These are phyloP conservation scores for Prolemur simus DNA, from an alignment of 2,113 vertebrate genomes.

Conservation along the genomic window DNA sequence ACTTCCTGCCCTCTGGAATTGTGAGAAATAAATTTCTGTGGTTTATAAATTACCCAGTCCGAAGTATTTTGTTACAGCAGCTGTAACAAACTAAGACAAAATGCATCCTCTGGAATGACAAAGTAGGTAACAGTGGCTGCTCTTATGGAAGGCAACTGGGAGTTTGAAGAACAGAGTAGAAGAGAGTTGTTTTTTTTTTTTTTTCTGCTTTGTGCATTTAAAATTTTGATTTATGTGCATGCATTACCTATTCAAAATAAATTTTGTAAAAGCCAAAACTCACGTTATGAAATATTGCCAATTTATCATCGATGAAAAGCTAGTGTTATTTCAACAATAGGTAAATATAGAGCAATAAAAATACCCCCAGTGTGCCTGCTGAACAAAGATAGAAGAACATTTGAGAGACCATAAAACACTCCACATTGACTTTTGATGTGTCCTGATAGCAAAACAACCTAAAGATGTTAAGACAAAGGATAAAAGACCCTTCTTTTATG, in stretches of 20 bases:
- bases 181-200: background rate
- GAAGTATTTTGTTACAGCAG: background rate
- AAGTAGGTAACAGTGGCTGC: background rate
- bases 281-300: constrained; percentile 32
- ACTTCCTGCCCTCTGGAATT: background rate
- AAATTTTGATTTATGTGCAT: background rate
- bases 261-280: background rate
- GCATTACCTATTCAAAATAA: background rate
- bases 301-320: background rate
- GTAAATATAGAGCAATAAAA: background rate
- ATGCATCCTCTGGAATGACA: background rate
- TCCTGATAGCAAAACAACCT: constrained; percentile 2
- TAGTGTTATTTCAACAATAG: constrained; percentile 14
- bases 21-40: background rate
- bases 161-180: background rate
- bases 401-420: constrained; percentile 19
- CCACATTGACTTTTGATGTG: background rate
- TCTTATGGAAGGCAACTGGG: background rate
- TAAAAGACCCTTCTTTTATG: background rate
- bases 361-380: background rate
- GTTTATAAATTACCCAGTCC: background rate
- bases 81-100: background rate
- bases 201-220: background rate
- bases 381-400: constrained; percentile 46
- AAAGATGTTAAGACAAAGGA: background rate